Conservation (phyloP, 2,888 invertebrate species). For the Phasia obesa region DNA sequence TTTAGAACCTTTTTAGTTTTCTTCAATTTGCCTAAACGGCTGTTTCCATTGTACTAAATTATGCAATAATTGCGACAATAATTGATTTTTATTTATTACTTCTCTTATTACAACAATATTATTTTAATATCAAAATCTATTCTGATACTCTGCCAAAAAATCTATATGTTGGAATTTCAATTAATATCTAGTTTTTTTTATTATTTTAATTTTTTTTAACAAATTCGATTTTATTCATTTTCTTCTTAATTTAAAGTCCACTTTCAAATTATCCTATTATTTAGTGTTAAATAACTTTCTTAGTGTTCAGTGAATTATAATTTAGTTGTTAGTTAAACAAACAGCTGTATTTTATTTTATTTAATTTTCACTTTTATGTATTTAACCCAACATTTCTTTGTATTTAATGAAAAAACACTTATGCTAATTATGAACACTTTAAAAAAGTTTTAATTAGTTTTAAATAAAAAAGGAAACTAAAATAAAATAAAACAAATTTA, state of each 20-base stretch:
- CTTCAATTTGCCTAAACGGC: background rate
- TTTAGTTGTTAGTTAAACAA: constrained; percentile 54
- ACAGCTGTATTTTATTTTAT: constrained; percentile 24
- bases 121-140: no score
- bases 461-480: constrained; percentile 47
- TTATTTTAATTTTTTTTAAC: background rate
- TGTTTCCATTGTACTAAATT: background rate
- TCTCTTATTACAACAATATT: no score
- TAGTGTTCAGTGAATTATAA: constrained; percentile 64
- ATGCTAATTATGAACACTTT: constrained; percentile 55
- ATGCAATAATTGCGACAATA: background rate
- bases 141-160: no score
- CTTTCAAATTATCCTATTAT: background rate
- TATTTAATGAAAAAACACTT: constrained; percentile 22
- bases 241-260: background rate
- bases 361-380: constrained; percentile 38
- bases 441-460: constrained; percentile 64
- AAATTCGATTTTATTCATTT: background rate
- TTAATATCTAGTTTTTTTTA: background rate
- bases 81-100: background rate
- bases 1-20: background rate
- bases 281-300: background rate
- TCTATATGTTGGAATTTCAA: no score
- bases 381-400: constrained; percentile 29
- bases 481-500: constrained; percentile 46